Conservation (phyloP, 2,113 vertebrate genomes). For the Chaetops frenatus region DNA sequence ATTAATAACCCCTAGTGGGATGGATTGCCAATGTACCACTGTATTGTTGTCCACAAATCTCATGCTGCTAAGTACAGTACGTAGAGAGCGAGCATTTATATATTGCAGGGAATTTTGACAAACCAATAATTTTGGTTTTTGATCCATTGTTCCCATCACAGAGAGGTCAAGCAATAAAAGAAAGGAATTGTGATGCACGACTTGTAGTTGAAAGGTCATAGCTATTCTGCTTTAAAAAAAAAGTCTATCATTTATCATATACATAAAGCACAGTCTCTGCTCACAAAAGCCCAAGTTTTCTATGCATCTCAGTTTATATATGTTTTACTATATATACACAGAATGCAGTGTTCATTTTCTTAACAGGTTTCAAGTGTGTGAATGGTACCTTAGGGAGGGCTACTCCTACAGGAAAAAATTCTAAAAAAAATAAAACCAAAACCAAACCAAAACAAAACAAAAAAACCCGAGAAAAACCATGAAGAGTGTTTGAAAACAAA, state of each 20-base stretch:
- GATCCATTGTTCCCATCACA: slow-evolving; percentile 75
- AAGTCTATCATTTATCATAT: slow-evolving; percentile 63
- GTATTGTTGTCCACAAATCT: slow-evolving; percentile 89
- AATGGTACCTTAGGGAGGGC: slow-evolving; percentile 64
- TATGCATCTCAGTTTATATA: slow-evolving; percentile 67
- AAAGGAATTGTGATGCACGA: slow-evolving; percentile 64
- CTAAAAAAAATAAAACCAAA: not conserved
- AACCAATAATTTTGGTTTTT: slow-evolving; percentile 69
- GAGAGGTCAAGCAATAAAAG: slow-evolving; percentile 69
- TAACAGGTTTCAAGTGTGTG: slow-evolving; percentile 70
- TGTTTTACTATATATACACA: slow-evolving; percentile 72
- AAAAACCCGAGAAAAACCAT: slow-evolving; percentile 33
- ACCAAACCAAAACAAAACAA: not conserved
- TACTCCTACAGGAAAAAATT: slow-evolving; percentile 53
- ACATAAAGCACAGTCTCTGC: slow-evolving; percentile 63
- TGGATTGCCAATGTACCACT: slow-evolving; percentile 89
- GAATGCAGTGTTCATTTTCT: slow-evolving; percentile 71
- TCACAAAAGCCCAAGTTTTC: slow-evolving; percentile 63
- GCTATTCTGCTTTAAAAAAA: slow-evolving; percentile 40
- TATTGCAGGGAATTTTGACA: slow-evolving; percentile 84
- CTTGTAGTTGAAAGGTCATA: slow-evolving; percentile 61
- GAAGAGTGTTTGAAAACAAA: slow-evolving; percentile 32
- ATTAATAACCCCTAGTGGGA: slow-evolving; percentile 95
- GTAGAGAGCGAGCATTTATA: slow-evolving; percentile 89
- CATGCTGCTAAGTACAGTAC: slow-evolving; percentile 99